Evolutionary conservation across 2,797 vertebrate species (phyloP).

Genomic region (Galago senegalensis): DNA sequence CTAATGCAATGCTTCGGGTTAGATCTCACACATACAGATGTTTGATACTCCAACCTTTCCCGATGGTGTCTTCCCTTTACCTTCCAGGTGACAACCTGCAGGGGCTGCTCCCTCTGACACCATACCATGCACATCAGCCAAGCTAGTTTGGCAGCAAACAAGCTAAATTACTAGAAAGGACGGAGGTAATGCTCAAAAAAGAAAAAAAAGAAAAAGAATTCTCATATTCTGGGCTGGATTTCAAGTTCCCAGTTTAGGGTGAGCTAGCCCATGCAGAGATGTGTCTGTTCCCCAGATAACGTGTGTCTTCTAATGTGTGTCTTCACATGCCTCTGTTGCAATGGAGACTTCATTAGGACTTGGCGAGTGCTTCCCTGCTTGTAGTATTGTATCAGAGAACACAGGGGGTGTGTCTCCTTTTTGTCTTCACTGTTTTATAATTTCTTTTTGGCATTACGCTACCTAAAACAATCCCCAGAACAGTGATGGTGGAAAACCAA

Average conservation of each 20-base stretch:
- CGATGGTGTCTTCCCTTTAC: background rate
- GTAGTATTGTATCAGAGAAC: background rate
- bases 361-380: background rate
- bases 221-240: constrained; percentile 56
- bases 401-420: background rate
- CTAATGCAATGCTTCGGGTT: background rate
- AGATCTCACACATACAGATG: background rate
- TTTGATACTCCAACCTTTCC: background rate
- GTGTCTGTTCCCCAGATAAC: constrained; percentile 39
- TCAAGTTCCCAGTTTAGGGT: constrained; percentile 58
- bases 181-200: constrained; percentile 57
- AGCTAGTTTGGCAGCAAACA: constrained; percentile 2
- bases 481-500: background rate
- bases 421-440: background rate
- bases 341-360: constrained; percentile 21
- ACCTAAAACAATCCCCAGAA: background rate
- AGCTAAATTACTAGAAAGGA: constrained; percentile 68
- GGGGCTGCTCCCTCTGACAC: background rate
- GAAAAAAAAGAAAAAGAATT: constrained; percentile 62
- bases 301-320: constrained; percentile 43
- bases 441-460: background rate
- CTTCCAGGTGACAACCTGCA: background rate
- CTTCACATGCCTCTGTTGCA: background rate
- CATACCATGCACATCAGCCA: background rate
- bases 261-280: constrained; percentile 67